Percentiles rank a stretch among this genome's conserved stretches.
Conservation (phyloP, 2,797 vertebrate genomes). For the Lacerta viridis region DNA sequence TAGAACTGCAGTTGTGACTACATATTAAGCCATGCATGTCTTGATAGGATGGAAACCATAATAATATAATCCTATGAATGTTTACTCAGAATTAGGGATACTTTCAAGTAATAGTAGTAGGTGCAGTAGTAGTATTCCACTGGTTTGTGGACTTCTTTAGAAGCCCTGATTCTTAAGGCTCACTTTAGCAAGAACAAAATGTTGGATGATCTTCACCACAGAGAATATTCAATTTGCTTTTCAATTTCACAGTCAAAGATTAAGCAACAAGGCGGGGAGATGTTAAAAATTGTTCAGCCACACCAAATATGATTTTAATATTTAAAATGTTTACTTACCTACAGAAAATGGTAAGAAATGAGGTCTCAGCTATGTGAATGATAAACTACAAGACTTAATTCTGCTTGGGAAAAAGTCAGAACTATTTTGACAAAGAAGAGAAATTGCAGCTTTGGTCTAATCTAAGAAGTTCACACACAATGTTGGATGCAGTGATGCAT, state of each 20-base stretch:
- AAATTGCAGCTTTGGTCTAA: neutral
- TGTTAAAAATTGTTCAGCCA: constrained; percentile 9
- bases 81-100: too few species aligned
- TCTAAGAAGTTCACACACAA: constrained; percentile 2
- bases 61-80: too few species aligned
- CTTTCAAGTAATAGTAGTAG: too few species aligned
- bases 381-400: neutral
- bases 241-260: constrained; percentile 19
- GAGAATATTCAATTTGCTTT: constrained; percentile 10
- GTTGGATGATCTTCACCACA: constrained; percentile 4
- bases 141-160: neutral
- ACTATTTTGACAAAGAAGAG: constrained; percentile 6
- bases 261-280: neutral
- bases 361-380: neutral
- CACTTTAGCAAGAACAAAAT: neutral
- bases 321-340: constrained; percentile 24
- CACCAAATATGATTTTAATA: constrained; percentile 14
- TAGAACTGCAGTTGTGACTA: neutral
- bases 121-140: neutral
- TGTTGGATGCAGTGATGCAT: constrained; percentile 8
- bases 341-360: neutral
- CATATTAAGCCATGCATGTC: neutral
- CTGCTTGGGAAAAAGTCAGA: constrained; percentile 2
- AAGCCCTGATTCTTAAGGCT: neutral
- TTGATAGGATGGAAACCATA: neutral